phyloP scores from a whole-genome alignment of 1,140 invertebrate genomes.

The Ridgeia piscesae region DNA sequence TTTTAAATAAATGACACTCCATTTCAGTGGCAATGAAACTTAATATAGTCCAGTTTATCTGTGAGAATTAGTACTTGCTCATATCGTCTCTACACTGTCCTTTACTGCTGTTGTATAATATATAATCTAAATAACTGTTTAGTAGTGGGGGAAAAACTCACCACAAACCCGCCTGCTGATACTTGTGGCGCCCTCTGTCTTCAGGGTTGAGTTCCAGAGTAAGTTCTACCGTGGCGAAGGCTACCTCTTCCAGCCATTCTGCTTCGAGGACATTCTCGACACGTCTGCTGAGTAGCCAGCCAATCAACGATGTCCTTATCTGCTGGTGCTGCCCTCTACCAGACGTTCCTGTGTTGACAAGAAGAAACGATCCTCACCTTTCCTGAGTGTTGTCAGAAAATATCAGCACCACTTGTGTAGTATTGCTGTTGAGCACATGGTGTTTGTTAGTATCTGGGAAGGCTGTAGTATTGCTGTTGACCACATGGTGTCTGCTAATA shows the following conservation, averaged over 20 bases:
- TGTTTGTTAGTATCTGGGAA: too few relatives aligned
- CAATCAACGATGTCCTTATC: neutral
- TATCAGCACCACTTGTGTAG: neutral
- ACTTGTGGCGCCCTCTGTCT: neutral
- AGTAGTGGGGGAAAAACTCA: too few relatives aligned
- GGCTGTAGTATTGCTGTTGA: too few relatives aligned
- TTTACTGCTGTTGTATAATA: too few relatives aligned
- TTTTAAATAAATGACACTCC: neutral
- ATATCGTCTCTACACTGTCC: too few relatives aligned
- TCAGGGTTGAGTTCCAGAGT: constrained; percentile 95
- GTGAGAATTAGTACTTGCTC: neutral
- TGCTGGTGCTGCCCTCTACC: neutral
- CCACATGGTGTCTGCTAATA: neutral
- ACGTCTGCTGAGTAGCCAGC: neutral
- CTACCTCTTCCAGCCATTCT: constrained; percentile 91
- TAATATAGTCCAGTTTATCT: neutral
- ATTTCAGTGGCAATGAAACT: neutral
- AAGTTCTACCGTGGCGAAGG: constrained; percentile 94
- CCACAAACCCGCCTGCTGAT: too few relatives aligned
- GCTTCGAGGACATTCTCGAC: constrained; percentile 70
- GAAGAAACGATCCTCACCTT: neutral
- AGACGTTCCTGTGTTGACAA: neutral
- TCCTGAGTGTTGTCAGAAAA: neutral
- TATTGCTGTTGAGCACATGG: neutral
- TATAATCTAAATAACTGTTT: too few relatives aligned